Base-by-base conservation (phyloP, 2,888 invertebrate genomes). In the Zhuqinia jingwanae region DNA sequence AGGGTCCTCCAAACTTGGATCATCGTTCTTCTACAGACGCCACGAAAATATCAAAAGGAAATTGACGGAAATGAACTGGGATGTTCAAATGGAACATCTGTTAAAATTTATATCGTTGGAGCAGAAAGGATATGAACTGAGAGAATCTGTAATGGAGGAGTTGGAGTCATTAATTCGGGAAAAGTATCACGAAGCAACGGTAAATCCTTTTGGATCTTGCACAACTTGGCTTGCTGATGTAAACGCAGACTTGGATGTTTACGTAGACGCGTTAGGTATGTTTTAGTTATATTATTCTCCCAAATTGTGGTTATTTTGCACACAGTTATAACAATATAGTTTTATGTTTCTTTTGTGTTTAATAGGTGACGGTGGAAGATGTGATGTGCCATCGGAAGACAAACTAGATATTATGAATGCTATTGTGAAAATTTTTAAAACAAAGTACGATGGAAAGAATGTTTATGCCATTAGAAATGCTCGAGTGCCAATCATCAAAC, bases 211-310 rank as follows among this genome's bases (percentile, higher is more conserved):
- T 73, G 85, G 85, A 2, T 79, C 79, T 8, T 85, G 85, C 75
- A 75, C 22, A 11, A 85, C 73, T 15, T 85, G 85, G 85, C 42
- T 85, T 0, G 85, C 85, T 8, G 85, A 85, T 63, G 79, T 75
- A 1, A 85, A 85, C 79, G 85, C 85, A 11, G 85, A 85, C 50
- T 63, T 85, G 25, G 85, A 85, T 27, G 27, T 85, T 36, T 85
- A 73, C 50, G 75, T 85, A 6, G 85, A 85, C 53, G 73, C 53
- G 0, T 0, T 13, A 25, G 85, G 85, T 85, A 58, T 17, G 42
- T 36, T 36, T 36, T 36, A n/a, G n/a, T n/a, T n/a, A n/a, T n/a
- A n/a, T n/a, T n/a, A n/a, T n/a, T n/a, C n/a, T n/a, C n/a, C n/a
- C n/a, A n/a, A n/a, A n/a, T n/a, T n/a, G n/a, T n/a, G n/a, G n/a